Conservation (phyloP, 2,888 invertebrate species). For the Sceliomorpha sp. region DNA sequence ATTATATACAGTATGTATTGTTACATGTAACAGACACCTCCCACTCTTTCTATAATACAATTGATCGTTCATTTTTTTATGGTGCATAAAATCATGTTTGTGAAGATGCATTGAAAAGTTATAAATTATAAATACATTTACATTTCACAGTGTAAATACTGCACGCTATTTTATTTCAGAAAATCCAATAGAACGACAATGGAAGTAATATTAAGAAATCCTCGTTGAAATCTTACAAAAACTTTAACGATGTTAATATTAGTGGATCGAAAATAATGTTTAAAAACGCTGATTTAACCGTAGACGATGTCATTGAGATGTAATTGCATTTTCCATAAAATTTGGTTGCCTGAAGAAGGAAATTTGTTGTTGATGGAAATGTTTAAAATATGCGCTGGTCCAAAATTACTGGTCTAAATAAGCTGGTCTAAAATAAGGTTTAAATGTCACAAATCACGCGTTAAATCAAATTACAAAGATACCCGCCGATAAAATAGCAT, state of each 20-base stretch:
- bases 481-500: slow-evolving; percentile 23
- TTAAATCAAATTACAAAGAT: slow-evolving; percentile 19
- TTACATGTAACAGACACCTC: slow-evolving; percentile 70
- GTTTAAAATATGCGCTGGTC: slow-evolving; percentile 30
- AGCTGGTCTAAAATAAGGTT: too few relatives aligned
- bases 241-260: slow-evolving; percentile 1
- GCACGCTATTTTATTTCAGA: too few relatives aligned
- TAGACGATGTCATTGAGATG: slow-evolving; percentile 29
- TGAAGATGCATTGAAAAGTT: too few relatives aligned
- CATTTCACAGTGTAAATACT: too few relatives aligned
- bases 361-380: slow-evolving; percentile 12
- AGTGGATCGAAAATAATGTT: slow-evolving; percentile 29
- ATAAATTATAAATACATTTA: too few relatives aligned
- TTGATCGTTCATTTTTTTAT: slow-evolving; percentile 38
- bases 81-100: slow-evolving; percentile 42
- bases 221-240: too few relatives aligned
- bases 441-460: slow-evolving; percentile 25
- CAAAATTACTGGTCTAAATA: too few relatives aligned
- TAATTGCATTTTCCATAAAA: slow-evolving; percentile 15
- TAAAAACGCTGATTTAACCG: slow-evolving; percentile 24
- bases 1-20: slow-evolving; percentile 76
- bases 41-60: slow-evolving; percentile 72
- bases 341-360: slow-evolving; percentile 20
- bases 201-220: too few relatives aligned
- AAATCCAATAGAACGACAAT: too few relatives aligned